Percentiles rank a stretch among this genome's conserved stretches.
Evolutionary conservation across 1,140 invertebrate genomes (phyloP).

Genomic region (Diploscapter pachys): DNA sequence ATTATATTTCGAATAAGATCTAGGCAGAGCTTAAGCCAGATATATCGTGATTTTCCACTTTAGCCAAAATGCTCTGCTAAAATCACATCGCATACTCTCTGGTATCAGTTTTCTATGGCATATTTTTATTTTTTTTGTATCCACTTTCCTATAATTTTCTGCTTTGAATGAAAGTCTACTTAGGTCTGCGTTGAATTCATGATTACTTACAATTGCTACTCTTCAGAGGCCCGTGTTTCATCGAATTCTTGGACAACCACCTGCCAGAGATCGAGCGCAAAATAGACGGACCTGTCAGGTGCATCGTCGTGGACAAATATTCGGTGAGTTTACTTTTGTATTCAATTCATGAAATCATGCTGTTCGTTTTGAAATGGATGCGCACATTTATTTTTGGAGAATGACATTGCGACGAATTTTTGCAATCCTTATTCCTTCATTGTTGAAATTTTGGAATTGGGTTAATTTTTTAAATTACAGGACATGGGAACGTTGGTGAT

Average conservation of each 20-base stretch:
- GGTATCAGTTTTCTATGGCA: not conserved
- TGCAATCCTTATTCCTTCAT: no score
- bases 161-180: no score
- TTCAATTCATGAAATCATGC: no score
- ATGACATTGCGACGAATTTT: no score
- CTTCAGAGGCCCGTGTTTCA: slow-evolving; percentile 80
- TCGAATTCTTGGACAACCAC: slow-evolving; percentile 85
- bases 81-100: not conserved
- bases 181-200: not conserved
- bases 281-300: slow-evolving; percentile 87
- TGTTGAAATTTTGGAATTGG: no score
- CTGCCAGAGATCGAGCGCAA: slow-evolving; percentile 85
- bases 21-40: not conserved
- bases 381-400: no score
- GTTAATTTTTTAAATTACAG: slow-evolving; percentile 50
- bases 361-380: no score
- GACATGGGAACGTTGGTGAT: slow-evolving; percentile 99
- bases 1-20: slow-evolving; percentile 1
- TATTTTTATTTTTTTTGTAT: slow-evolving; percentile 34
- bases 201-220: not conserved
- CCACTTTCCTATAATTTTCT: no score
- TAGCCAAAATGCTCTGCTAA: no score
- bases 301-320: slow-evolving; percentile 97
- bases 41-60: slow-evolving; percentile 19
- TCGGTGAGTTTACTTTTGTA: slow-evolving; percentile 65